Percentiles rank a stretch among this genome's conserved stretches.
Conservation (phyloP, 2,888 invertebrate genomes). For the Apodemia mormo region DNA sequence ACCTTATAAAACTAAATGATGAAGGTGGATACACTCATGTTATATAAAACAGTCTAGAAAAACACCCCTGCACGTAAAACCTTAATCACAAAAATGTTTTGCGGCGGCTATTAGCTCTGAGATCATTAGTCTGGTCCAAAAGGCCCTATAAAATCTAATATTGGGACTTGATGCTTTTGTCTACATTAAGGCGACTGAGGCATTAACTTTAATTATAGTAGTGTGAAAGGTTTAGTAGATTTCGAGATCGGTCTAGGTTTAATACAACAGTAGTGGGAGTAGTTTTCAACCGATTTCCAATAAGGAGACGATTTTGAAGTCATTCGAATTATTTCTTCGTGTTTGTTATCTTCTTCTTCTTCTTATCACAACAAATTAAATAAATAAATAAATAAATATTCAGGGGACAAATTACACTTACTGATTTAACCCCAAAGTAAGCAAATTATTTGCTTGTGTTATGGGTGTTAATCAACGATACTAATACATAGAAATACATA, state of each 20-base stretch:
- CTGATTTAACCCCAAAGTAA: no score
- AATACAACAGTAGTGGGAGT: no score
- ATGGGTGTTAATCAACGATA: no score
- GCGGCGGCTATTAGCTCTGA: background rate
- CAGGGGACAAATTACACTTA: no score
- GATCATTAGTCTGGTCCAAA: constrained; percentile 13
- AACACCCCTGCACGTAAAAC: constrained; percentile 8
- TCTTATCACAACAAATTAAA: no score
- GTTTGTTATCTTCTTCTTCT: no score
- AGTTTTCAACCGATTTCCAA: no score
- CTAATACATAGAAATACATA: no score
- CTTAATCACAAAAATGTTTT: constrained; percentile 15
- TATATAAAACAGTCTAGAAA: constrained; percentile 6
- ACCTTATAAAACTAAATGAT: background rate
- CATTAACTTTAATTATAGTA: constrained; percentile 9
- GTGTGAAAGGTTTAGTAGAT: constrained; percentile 1
- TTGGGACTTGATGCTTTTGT: constrained; percentile 1
- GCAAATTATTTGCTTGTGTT: no score
- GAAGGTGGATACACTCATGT: background rate
- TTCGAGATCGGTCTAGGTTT: background rate
- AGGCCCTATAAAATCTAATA: constrained; percentile 15
- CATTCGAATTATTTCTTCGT: no score
- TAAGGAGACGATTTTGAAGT: no score
- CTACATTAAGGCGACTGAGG: background rate
- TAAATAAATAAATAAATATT: no score